These are phyloP conservation scores for Lepilemur septentrionalis DNA, from an alignment of 2,797 vertebrate species.

Conservation along the genomic window DNA sequence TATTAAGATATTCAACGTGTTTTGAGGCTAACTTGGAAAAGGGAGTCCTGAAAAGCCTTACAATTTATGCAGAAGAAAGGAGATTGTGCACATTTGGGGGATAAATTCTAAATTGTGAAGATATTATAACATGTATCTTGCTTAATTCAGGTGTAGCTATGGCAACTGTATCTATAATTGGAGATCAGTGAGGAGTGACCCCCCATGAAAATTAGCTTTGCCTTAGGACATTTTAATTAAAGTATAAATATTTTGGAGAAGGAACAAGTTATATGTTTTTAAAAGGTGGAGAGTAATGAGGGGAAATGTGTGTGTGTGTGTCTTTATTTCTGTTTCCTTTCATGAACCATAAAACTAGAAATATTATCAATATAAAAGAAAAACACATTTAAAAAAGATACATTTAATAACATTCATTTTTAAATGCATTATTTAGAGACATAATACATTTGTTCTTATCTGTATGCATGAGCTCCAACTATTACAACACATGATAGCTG, in stretches of 20 bases:
- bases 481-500: rapidly evolving
- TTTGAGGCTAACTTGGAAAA: neutral
- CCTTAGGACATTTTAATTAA: neutral
- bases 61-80: too few relatives aligned
- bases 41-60: neutral
- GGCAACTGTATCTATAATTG: neutral
- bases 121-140: neutral
- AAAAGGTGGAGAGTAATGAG: neutral
- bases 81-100: rapidly evolving
- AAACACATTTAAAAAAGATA: neutral
- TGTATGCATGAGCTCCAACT: neutral
- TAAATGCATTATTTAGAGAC: neutral
- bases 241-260: neutral
- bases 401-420: neutral
- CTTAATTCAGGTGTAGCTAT: neutral
- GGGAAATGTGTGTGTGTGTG: neutral
- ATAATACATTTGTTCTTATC: neutral
- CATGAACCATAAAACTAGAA: neutral
- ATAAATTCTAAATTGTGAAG: neutral
- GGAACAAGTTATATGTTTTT: neutral
- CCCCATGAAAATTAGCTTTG: neutral
- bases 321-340: neutral
- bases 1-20: neutral
- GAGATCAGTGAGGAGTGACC: neutral
- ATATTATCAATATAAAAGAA: neutral